phyloP scores from a whole-genome alignment of 2,797 vertebrate genomes.

The Hyperoplus lanceolatus region DNA sequence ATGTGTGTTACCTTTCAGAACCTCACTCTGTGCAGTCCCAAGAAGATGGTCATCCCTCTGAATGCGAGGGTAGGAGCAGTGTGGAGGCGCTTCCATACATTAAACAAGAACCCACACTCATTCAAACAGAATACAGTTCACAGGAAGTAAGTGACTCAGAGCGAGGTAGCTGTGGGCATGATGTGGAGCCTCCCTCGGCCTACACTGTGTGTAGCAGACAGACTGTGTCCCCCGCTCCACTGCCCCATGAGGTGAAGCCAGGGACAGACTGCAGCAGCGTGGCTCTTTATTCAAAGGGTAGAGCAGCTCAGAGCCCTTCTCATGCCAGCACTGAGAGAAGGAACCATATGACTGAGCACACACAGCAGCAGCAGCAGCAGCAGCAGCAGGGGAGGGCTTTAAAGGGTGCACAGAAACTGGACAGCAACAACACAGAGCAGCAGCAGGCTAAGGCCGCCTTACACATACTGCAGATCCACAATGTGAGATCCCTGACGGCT shows the following conservation, averaged over 20 bases:
- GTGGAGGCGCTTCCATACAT: conserved; percentile 54
- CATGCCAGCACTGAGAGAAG: background rate
- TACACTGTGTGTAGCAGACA: conserved; percentile 24
- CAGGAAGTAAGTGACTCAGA: conserved; percentile 8
- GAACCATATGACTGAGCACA: conserved; percentile 12
- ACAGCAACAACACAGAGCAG: no score
- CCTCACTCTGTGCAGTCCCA: conserved; percentile 37
- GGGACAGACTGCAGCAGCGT: conserved; percentile 41
- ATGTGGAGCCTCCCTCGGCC: conserved; percentile 4
- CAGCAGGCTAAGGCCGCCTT: background rate
- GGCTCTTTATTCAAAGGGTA: conserved; percentile 22
- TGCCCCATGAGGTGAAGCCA: conserved; percentile 48
- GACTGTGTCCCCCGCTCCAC: conserved; percentile 11
- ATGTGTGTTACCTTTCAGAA: conserved; percentile 58
- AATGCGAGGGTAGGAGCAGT: conserved; percentile 52
- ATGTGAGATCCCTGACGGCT: conserved; percentile 40
- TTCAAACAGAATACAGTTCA: conserved; percentile 5
- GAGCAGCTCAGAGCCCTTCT: conserved; percentile 14
- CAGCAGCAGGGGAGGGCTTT: no score
- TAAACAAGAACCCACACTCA: conserved; percentile 67
- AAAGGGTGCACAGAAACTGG: no score
- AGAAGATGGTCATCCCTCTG: conserved; percentile 37
- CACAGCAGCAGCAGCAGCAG: conserved; percentile 14
- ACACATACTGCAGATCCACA: conserved; percentile 53
- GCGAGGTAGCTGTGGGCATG: conserved; percentile 42